Conservation (phyloP, 2,797 vertebrate species). For the Rallus crepitans region DNA sequence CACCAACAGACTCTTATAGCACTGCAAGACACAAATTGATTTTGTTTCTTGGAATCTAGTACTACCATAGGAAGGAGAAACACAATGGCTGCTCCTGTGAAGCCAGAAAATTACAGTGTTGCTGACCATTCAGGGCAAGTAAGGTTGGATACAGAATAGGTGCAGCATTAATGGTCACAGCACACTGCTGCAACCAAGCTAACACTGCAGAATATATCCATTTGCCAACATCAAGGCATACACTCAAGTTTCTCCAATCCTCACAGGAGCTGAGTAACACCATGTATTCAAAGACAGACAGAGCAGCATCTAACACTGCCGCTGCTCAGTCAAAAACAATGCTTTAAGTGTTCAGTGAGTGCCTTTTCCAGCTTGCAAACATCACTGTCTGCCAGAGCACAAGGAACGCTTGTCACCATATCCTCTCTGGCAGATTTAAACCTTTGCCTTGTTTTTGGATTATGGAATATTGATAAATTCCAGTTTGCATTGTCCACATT, state of each 20-base stretch:
- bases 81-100: neutral
- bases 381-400: neutral
- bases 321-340: neutral
- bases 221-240: fast-evolving
- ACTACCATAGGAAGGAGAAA: neutral
- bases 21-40: neutral
- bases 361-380: neutral
- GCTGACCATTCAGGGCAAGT: neutral
- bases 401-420: neutral
- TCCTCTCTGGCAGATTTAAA: neutral
- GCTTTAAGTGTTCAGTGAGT: fast-evolving
- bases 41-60: neutral
- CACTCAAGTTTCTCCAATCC: neutral
- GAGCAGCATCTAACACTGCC: neutral
- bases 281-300: neutral
- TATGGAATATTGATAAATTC: neutral
- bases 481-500: neutral
- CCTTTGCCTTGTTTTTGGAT: neutral
- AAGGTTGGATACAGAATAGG: neutral
- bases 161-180: fast-evolving
- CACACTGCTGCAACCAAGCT: neutral
- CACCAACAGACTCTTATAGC: neutral
- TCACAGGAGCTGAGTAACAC: neutral
- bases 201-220: too few relatives aligned
- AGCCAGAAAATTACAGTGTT: neutral